Evolutionary conservation across 2,113 vertebrate genomes (phyloP), one percentile per base, ranked within the genome.

Genomic region (Bungarus multicinctus): DNA sequence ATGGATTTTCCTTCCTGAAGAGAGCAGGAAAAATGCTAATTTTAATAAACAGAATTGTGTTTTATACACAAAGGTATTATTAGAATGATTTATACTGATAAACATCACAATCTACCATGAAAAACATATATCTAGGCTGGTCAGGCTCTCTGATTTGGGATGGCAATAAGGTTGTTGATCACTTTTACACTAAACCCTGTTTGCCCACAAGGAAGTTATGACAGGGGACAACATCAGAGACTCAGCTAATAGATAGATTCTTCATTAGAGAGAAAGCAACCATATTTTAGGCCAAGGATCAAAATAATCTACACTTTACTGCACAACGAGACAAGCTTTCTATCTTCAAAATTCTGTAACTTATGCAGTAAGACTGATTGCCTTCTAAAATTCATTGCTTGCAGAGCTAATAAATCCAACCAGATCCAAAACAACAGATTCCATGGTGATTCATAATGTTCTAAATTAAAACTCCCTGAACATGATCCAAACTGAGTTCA

Each of bases 51-150:
- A 93, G 86, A 64, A 89, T 89, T 60, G 88, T 60, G 89, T 34
- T 86, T 90, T 90, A 87, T 90, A 64, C 74, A 93, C 55, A 93
- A 90, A 90, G 45, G 47, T 90, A 87, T 90, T 93, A 87, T 58
- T 90, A 93, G 57, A 27, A 88, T 69, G 92, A 93, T 93, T 93
- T 93, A 93, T 93, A 87, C 5, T 64, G n/a, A 87, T 93, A 90
- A 90, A 93, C n/a, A 16, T 85, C 89, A 90, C 89, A 86, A 53
- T 64, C 57, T 87, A 87, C 55, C 34, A 25, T 5, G 23, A 39
- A 90, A 55, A 43, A 18, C 45, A 64, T 93, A 69, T 69, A 90
- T 93, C 89, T 53, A 58, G 9, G 45, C 16, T 18, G 43, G 55
- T 43, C 47, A 53, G n/a, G 43, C 64, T 34, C 89, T 34, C 47